Percentiles rank a stretch among this genome's conserved stretches.
phyloP scores from a whole-genome alignment of 1,140 invertebrate genomes.

The Paramacrobiotus metropolitanus region DNA sequence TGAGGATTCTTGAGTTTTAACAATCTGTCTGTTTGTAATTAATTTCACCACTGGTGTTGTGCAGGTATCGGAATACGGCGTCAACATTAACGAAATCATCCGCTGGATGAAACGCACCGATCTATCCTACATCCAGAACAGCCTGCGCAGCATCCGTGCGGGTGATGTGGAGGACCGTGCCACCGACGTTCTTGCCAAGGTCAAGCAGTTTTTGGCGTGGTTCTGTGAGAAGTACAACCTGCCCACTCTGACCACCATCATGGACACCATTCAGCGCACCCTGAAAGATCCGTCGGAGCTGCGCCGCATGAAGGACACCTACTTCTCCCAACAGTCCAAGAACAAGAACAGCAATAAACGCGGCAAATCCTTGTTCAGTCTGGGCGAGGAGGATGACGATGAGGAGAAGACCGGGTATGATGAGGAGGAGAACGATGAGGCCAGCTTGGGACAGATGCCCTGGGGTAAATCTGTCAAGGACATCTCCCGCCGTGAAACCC shows the following conservation, averaged over 20 bases:
- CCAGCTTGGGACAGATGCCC: not conserved
- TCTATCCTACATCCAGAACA: not conserved
- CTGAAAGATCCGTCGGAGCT: not conserved
- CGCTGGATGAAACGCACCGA: not conserved
- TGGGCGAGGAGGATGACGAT: not conserved
- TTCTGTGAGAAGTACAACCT: not conserved
- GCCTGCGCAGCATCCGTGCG: not conserved
- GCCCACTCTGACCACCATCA: not conserved
- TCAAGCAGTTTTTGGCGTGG: not conserved
- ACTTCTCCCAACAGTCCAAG: not conserved
- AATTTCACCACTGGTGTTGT: too few species aligned
- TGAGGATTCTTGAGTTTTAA: too few species aligned
- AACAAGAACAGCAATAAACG: not conserved
- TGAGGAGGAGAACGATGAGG: not conserved
- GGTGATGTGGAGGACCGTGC: not conserved
- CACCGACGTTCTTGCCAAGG: not conserved
- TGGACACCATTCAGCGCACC: not conserved
- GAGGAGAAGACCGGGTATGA: not conserved
- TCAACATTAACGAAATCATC: not conserved
- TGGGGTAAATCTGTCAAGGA: not conserved
- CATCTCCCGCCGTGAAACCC: not conserved
- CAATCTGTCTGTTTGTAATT: too few species aligned
- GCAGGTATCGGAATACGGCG: not conserved
- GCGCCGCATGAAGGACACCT: not conserved
- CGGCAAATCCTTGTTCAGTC: not conserved